phyloP scores from a whole-genome alignment of 2,888 invertebrate genomes.

The Ennomos erosarius region DNA sequence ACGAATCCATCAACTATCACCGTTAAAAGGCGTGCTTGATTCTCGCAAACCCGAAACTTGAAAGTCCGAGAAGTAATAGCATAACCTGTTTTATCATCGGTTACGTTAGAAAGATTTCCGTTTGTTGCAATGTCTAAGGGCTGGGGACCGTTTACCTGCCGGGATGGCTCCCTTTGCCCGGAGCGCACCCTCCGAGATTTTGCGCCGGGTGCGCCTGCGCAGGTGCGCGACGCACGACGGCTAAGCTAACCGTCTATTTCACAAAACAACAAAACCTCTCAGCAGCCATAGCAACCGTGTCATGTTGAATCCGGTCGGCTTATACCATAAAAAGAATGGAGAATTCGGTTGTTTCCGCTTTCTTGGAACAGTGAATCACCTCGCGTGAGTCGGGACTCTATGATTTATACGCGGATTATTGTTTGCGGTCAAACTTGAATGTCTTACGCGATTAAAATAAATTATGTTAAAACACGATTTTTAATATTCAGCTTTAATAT shows the following conservation, averaged over 20 bases:
- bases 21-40: constrained; percentile 35
- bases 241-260: constrained; percentile 66
- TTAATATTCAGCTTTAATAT: constrained; percentile 65
- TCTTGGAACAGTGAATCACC: constrained; percentile 81
- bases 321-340: constrained; percentile 70
- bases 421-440: constrained; percentile 69
- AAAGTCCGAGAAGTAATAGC: constrained; percentile 32
- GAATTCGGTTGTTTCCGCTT: constrained; percentile 82
- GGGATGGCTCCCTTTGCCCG: constrained; percentile 52
- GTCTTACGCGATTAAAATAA: constrained; percentile 54
- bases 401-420: constrained; percentile 74
- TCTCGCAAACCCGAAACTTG: constrained; percentile 30
- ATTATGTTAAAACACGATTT: constrained; percentile 61
- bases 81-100: constrained; percentile 54
- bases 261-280: constrained; percentile 59
- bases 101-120: constrained; percentile 49
- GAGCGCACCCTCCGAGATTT: constrained; percentile 75
- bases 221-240: constrained; percentile 76
- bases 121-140: constrained; percentile 44
- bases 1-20: constrained; percentile 45
- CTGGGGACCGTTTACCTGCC: constrained; percentile 76
- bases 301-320: constrained; percentile 59
- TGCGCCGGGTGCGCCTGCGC: constrained; percentile 76
- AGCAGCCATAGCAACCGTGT: constrained; percentile 57
- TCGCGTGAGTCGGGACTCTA: constrained; percentile 70